Evolutionary conservation across 2,797 vertebrate genomes (phyloP).

Genomic region (Steatocranus sp.): DNA sequence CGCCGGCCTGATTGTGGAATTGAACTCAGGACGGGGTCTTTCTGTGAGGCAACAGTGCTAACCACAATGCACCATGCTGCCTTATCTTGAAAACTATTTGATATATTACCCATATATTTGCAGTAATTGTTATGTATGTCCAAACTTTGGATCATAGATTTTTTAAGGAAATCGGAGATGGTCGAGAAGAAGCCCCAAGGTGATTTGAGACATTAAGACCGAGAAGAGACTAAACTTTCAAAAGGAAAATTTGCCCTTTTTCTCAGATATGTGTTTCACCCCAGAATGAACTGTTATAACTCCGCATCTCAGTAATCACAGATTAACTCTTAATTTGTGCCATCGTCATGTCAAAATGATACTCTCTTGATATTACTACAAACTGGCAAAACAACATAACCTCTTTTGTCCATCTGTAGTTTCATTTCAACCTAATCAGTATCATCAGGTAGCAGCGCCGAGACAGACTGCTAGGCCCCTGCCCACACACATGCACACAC

Average conservation of each 20-base stretch:
- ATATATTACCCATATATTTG: neutral
- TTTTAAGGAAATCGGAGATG: neutral
- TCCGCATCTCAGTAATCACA: neutral
- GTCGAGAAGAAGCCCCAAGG: neutral
- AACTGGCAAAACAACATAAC: neutral
- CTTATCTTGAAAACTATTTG: neutral
- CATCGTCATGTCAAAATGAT: neutral
- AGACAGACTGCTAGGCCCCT: slow-evolving; percentile 15
- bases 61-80: neutral
- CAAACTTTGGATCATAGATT: neutral
- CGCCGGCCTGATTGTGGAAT: neutral
- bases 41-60: neutral
- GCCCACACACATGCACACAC: neutral
- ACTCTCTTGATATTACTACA: neutral
- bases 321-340: neutral
- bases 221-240: neutral
- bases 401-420: slow-evolving; percentile 26
- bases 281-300: neutral
- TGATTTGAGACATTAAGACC: neutral
- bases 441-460: slow-evolving; percentile 21
- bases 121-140: neutral
- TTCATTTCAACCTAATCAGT: slow-evolving; percentile 24
- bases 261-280: neutral
- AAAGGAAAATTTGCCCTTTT: neutral
- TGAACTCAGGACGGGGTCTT: neutral